A percentile compares a stretch with the other conserved stretches of the same genome.
Conservation (phyloP, 2,888 invertebrate genomes). For the Fragum fragum region DNA sequence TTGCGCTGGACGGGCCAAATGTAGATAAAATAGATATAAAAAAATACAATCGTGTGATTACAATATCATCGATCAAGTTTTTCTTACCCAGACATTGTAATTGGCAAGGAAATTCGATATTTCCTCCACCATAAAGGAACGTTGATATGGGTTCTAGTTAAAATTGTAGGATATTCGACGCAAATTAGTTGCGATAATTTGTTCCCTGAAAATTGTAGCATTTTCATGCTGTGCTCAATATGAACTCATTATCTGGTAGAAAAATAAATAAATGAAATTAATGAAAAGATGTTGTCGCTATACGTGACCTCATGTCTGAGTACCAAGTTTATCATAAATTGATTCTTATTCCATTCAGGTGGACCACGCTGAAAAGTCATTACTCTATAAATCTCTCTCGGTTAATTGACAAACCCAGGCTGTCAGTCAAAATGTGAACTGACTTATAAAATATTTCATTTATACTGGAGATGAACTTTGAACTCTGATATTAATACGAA, state of each 20-base stretch:
- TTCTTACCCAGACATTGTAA: background rate
- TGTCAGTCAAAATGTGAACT: too few relatives aligned
- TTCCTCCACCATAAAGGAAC: background rate
- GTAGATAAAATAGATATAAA: too few relatives aligned
- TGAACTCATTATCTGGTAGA: background rate
- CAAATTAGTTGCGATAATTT: background rate
- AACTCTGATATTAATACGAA: too few relatives aligned
- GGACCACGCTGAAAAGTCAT: too few relatives aligned
- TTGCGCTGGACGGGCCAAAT: too few relatives aligned
- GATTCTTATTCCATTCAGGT: too few relatives aligned
- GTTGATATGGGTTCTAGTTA: slow-evolving; percentile 1
- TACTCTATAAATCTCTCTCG: too few relatives aligned
- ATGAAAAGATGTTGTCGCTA: background rate
- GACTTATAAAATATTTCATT: too few relatives aligned
- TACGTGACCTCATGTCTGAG: too few relatives aligned
- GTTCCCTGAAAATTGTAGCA: background rate
- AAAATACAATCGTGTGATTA: background rate
- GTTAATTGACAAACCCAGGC: too few relatives aligned
- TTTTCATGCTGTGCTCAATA: background rate
- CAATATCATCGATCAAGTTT: background rate
- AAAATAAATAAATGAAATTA: background rate
- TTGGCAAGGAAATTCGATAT: background rate
- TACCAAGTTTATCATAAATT: too few relatives aligned
- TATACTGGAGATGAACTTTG: too few relatives aligned
- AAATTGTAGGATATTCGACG: background rate